Percentiles rank a stretch among this genome's conserved stretches.
Conservation (phyloP, 2,888 invertebrate genomes). For the Parascotia fuliginaria region DNA sequence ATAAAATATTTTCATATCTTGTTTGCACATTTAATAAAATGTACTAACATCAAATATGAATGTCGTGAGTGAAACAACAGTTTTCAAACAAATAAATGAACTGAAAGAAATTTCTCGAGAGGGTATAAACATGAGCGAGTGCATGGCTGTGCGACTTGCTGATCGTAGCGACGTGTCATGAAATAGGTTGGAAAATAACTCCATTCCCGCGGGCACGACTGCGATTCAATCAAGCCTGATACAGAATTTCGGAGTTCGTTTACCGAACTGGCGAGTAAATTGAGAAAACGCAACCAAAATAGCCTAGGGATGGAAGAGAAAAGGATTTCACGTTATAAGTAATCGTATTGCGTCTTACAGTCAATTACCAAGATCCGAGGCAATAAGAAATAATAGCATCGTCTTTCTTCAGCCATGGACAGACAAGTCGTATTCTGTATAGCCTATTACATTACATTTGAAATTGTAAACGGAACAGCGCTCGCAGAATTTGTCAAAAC, state of each 20-base stretch:
- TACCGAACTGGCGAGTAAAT: slow-evolving; percentile 69
- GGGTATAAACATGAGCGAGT: slow-evolving; percentile 70
- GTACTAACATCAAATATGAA: slow-evolving; percentile 56
- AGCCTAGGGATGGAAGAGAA: slow-evolving; percentile 58
- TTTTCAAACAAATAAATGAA: slow-evolving; percentile 80
- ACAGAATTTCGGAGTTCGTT: slow-evolving; percentile 83
- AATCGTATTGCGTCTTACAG: slow-evolving; percentile 56
- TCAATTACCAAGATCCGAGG: slow-evolving; percentile 54
- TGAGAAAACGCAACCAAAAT: slow-evolving; percentile 66
- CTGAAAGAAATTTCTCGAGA: slow-evolving; percentile 79
- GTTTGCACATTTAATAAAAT: slow-evolving; percentile 57
- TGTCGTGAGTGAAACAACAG: slow-evolving; percentile 66
- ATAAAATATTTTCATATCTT: too few relatives aligned
- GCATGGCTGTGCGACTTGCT: slow-evolving; percentile 56
- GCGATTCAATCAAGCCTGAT: slow-evolving; percentile 83
- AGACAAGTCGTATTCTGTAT: slow-evolving; percentile 10
- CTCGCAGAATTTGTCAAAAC: slow-evolving; percentile 28
- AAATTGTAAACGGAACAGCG: slow-evolving; percentile 29
- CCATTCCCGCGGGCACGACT: slow-evolving; percentile 77
- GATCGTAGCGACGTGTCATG: slow-evolving; percentile 64
- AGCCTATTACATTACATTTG: slow-evolving; percentile 17
- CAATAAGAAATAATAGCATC: slow-evolving; percentile 35
- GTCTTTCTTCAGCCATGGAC: slow-evolving; percentile 28
- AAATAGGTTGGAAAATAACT: slow-evolving; percentile 84
- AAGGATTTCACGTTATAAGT: slow-evolving; percentile 53